These are phyloP conservation scores for Sweltsa coloradensis DNA, from an alignment of 1,140 invertebrate species.

Conservation along the genomic window DNA sequence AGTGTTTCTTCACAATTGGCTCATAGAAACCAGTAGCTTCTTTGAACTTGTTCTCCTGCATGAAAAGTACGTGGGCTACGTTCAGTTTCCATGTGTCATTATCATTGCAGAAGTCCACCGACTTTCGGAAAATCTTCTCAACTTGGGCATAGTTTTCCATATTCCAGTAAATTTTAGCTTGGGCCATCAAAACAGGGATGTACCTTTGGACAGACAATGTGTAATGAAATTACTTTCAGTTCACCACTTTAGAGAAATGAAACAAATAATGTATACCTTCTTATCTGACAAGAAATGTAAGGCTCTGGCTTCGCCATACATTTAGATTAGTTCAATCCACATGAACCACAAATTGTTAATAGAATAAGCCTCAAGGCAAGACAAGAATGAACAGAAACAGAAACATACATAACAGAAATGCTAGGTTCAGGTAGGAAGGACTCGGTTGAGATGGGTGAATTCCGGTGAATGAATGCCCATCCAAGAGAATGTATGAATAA, in stretches of 20 bases:
- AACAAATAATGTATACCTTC: neutral
- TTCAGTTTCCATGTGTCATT: slow-evolving; percentile 96
- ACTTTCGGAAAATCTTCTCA: slow-evolving; percentile 89
- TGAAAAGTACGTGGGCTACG: slow-evolving; percentile 96
- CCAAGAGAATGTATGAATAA: too few species aligned
- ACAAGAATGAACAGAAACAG: too few species aligned
- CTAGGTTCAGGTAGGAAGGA: too few species aligned
- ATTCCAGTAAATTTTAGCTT: slow-evolving; percentile 99
- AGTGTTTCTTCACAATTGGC: slow-evolving; percentile 93
- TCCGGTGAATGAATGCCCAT: too few species aligned
- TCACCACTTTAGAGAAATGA: too few species aligned
- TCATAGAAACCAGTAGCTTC: slow-evolving; percentile 98
- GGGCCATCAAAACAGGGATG: slow-evolving; percentile 94
- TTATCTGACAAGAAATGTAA: too few species aligned
- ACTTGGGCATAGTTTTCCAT: slow-evolving; percentile 91
- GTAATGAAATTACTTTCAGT: neutral
- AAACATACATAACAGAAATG: too few species aligned
- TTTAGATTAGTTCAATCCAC: too few species aligned
- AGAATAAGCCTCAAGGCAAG: too few species aligned
- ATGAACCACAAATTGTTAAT: too few species aligned
- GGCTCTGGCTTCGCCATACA: too few species aligned
- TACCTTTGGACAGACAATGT: slow-evolving; percentile 34
- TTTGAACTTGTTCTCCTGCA: slow-evolving; percentile 98
- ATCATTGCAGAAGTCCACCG: slow-evolving; percentile 95
- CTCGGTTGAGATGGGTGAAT: too few species aligned